phyloP scores from a whole-genome alignment of 2,113 vertebrate species.

The Spea bombifrons region DNA sequence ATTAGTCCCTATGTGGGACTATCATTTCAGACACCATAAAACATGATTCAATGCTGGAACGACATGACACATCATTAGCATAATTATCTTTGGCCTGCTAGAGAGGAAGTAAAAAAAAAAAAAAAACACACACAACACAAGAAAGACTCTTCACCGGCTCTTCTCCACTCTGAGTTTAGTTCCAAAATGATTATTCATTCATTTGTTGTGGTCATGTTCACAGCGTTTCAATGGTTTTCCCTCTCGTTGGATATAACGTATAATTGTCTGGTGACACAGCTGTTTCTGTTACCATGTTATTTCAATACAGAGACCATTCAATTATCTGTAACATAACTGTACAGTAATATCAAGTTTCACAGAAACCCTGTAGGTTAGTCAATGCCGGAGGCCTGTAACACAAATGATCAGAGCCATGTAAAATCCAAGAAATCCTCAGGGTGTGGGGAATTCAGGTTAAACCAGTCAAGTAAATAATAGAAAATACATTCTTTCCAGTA shows the following conservation, averaged over 20 bases:
- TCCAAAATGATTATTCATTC: too few relatives aligned
- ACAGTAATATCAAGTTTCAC: not conserved
- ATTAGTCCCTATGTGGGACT: too few relatives aligned
- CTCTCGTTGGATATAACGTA: not conserved
- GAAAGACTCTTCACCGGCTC: too few relatives aligned
- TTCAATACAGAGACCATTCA: not conserved
- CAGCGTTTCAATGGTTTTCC: not conserved
- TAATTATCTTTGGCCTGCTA: too few relatives aligned
- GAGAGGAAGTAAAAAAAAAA: too few relatives aligned
- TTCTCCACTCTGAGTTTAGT: too few relatives aligned
- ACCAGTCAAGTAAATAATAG: conserved; percentile 9
- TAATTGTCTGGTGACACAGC: not conserved
- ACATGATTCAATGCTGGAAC: too few relatives aligned
- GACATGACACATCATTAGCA: too few relatives aligned
- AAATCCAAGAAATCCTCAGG: not conserved
- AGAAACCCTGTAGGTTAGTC: not conserved
- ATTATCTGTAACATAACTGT: conserved; percentile 7
- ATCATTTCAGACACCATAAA: too few relatives aligned
- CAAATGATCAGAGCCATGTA: conserved; percentile 1
- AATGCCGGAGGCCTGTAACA: not conserved
- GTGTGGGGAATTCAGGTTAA: conserved; percentile 17
- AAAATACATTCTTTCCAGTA: not conserved
- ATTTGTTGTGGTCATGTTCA: too few relatives aligned
- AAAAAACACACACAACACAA: too few relatives aligned
- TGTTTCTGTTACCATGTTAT: not conserved